phyloP scores from a whole-genome alignment of 1,140 invertebrate genomes.

The Eufriesea mexicana region DNA sequence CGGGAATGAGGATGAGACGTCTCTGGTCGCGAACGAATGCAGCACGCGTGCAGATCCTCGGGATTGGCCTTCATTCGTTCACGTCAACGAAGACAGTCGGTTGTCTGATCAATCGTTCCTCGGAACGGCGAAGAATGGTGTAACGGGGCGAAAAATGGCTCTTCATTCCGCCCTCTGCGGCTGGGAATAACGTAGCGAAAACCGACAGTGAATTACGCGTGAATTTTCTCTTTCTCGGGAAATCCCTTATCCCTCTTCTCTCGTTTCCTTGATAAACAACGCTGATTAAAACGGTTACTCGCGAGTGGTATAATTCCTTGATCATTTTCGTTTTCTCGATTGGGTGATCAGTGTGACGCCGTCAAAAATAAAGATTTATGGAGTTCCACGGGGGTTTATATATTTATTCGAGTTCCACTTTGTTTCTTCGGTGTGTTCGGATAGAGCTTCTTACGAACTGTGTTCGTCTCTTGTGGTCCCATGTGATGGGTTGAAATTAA shows the following conservation, averaged over 20 bases:
- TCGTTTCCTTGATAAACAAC: background rate
- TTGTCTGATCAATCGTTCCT: conserved; percentile 1
- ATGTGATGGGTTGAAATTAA: too few relatives aligned
- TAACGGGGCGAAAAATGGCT: conserved; percentile 1
- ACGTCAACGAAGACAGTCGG: background rate
- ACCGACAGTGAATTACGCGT: background rate
- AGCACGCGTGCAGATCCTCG: background rate
- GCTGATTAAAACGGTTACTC: too few relatives aligned
- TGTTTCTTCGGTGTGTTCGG: too few relatives aligned
- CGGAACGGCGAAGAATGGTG: background rate
- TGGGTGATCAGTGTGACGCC: too few relatives aligned
- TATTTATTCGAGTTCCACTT: too few relatives aligned
- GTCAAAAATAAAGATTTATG: too few relatives aligned
- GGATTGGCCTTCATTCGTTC: background rate
- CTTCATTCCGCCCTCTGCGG: background rate
- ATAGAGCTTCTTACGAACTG: too few relatives aligned
- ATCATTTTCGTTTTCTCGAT: too few relatives aligned
- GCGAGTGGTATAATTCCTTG: too few relatives aligned
- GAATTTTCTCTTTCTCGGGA: background rate
- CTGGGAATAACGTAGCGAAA: background rate
- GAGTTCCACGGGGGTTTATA: too few relatives aligned
- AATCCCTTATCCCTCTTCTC: background rate
- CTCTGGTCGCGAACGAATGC: too few relatives aligned
- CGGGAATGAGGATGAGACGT: background rate
- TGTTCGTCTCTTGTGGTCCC: too few relatives aligned